These are phyloP conservation scores for Hippocampus mohnikei DNA, from an alignment of 2,113 vertebrate genomes.

Conservation along the genomic window DNA sequence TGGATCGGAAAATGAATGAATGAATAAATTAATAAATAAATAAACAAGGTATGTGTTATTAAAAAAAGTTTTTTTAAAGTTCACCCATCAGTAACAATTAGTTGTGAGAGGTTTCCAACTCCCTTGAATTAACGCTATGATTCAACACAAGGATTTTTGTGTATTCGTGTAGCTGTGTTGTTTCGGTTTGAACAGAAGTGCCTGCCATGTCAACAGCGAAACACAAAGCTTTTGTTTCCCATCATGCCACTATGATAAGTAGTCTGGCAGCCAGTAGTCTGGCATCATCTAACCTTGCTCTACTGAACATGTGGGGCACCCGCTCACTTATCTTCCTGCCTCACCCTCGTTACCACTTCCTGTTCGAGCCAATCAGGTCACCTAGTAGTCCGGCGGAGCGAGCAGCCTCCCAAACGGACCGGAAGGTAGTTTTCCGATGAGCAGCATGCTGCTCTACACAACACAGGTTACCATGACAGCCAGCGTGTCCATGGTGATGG, in stretches of 20 bases:
- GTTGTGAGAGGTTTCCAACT: neutral
- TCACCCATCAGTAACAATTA: neutral
- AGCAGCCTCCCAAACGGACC: conserved; percentile 28
- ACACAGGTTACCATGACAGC: conserved; percentile 25
- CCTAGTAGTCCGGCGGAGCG: conserved; percentile 20
- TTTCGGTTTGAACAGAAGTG: conserved; percentile 27
- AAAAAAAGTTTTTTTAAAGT: no score
- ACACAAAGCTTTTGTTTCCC: conserved; percentile 64
- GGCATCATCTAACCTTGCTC: conserved; percentile 59
- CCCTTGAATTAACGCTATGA: conserved; percentile 3
- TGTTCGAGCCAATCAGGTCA: conserved; percentile 48
- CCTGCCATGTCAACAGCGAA: conserved; percentile 51
- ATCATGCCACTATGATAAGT: conserved; percentile 52
- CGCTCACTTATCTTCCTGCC: conserved; percentile 18
- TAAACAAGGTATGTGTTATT: no score
- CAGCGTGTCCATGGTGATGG: conserved; percentile 49
- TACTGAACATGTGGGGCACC: conserved; percentile 40
- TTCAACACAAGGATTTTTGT: conserved; percentile 17
- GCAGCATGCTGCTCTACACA: conserved; percentile 33
- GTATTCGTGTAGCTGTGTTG: conserved; percentile 31
- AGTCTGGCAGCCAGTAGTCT: conserved; percentile 63
- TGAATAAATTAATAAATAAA: no score
- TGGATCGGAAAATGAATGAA: no score
- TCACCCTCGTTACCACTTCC: conserved; percentile 37
- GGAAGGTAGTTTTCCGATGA: conserved; percentile 36